Evolutionary conservation across 2,113 vertebrate genomes (phyloP).

Genomic region (Lontra canadensis): DNA sequence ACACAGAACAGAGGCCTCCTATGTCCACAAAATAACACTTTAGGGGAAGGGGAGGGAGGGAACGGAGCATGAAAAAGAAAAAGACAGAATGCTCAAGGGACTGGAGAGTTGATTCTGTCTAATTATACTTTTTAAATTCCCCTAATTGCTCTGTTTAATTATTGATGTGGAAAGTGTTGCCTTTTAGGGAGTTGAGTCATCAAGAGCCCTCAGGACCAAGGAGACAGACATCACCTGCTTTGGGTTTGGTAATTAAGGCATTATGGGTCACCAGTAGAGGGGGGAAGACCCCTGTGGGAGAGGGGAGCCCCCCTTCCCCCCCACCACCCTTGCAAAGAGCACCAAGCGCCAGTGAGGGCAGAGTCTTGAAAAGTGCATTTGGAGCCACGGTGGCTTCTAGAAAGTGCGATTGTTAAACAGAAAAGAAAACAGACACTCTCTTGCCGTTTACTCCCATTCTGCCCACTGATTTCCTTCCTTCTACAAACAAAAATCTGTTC

Average conservation of each 20-base stretch:
- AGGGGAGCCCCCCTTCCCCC: accelerated
- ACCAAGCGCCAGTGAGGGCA: too few species aligned
- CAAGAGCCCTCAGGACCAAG: constrained; percentile 29
- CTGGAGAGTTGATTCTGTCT: constrained; percentile 79
- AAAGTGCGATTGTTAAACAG: neutral
- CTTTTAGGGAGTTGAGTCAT: constrained; percentile 72
- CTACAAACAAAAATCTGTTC: neutral
- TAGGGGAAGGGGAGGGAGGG: neutral
- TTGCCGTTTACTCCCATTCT: neutral
- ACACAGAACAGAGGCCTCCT: neutral
- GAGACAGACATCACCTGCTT: constrained; percentile 53
- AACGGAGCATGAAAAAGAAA: constrained; percentile 23
- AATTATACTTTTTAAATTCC: constrained; percentile 86
- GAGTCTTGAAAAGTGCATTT: neutral
- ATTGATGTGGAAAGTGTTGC: constrained; percentile 83
- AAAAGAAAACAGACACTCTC: neutral
- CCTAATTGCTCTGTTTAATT: constrained; percentile 91
- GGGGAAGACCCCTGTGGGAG: neutral
- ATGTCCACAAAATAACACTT: constrained; percentile 21
- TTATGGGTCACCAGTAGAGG: neutral
- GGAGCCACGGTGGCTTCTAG: neutral
- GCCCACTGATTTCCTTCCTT: neutral
- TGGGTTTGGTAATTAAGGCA: constrained; percentile 41
- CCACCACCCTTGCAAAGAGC: neutral
- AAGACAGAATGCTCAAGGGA: constrained; percentile 76